Base-by-base conservation (phyloP, 2,113 vertebrate species). In the Sterna hirundo region DNA sequence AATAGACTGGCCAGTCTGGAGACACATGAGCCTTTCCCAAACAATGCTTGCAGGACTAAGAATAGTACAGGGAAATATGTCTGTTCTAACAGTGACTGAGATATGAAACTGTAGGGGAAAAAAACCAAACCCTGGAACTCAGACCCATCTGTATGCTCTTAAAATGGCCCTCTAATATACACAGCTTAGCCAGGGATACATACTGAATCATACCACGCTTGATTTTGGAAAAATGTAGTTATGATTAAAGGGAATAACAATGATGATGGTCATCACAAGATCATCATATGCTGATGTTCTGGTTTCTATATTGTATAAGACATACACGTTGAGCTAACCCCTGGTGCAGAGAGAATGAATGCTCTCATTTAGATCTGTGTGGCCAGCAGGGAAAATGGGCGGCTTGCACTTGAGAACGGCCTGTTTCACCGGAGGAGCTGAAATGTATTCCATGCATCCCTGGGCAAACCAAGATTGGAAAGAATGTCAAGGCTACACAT, bases 181-280 rank as follows among this genome's bases (percentile, higher is more conserved):
- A 66, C 4, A 54, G 49, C 5, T 89, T 93, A 81, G 29, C 29
- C 7, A 84, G 42, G 25, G 27, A 66, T 72, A 18, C 6, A 68
- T 23, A 68, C 9, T 22, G 29, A 47, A 51, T 64, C 3, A 3
- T 17, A 76, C 2, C 2, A 0, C 1, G 0, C 40, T 61, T 74
- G 54, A 78, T 66, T 82, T 90, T 60, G 40, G 29, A 87, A 89
- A 91, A 87, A 55, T 29, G 9, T 69, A 57, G 10, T 32, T 83
- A 29, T 29, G 13, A 46, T 51, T 82, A 91, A 87, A 91, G 65
- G 29, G 15, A 62, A 32, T 84, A 84, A 55, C 8, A 66, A 72
- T 1, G 1, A 62, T 38, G 17, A 66, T 54, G 0, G 29, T 75
- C 2, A 14, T 40, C 25, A 58, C 20, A 30, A 62, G 25, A 51